Conservation (phyloP, 1,140 invertebrate species). For the Mylabris phalerata region DNA sequence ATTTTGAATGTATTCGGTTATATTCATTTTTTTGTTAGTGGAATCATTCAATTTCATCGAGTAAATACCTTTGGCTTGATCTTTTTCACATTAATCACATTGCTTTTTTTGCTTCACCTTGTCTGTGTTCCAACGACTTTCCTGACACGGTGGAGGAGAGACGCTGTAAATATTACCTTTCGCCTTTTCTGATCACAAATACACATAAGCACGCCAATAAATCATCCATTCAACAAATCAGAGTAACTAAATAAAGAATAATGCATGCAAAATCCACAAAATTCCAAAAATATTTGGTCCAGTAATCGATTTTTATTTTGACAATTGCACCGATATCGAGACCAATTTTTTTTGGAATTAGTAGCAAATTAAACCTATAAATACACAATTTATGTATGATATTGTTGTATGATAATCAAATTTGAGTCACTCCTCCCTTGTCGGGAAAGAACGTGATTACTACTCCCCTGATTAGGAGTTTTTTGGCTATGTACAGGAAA, state of each 20-base stretch:
- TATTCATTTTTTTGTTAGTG: too few species aligned
- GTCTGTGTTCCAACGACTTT: constrained; percentile 35
- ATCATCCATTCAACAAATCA: constrained; percentile 3
- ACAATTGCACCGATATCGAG: too few species aligned
- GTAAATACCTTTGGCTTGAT: too few species aligned
- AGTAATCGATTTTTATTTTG: too few species aligned
- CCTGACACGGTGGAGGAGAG: constrained; percentile 43
- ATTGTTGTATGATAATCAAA: neutral
- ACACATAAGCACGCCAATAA: constrained; percentile 12
- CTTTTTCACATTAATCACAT: neutral
- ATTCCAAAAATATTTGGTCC: neutral
- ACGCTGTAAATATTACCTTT: constrained; percentile 35
- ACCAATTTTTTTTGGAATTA: too few species aligned
- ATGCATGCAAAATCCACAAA: constrained; percentile 7
- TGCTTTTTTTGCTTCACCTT: constrained; percentile 31
- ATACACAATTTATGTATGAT: neutral
- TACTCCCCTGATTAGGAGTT: constrained; percentile 76
- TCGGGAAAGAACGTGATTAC: constrained; percentile 53
- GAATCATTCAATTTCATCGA: too few species aligned
- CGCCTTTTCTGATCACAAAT: constrained; percentile 8
- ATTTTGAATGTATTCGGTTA: too few species aligned
- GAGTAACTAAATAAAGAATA: neutral
- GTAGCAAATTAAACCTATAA: too few species aligned
- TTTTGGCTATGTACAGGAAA: constrained; percentile 93
- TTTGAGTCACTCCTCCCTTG: constrained; percentile 46